Evolutionary conservation across 2,797 vertebrate genomes (phyloP).

Genomic region (Coracias cyanogaster): DNA sequence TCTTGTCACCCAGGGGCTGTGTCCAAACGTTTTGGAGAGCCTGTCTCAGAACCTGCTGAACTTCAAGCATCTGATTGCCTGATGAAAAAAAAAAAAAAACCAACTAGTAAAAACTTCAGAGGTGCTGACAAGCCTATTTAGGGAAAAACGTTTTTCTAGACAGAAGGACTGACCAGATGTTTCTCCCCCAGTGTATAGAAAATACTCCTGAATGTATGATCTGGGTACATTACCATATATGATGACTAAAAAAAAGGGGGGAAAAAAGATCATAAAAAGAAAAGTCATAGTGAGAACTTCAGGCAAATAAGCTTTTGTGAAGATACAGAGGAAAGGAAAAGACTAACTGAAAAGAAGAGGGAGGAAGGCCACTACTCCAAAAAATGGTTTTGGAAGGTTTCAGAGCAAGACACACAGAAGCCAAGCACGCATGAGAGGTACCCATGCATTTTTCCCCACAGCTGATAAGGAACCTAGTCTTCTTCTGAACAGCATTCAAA

Average conservation of each 20-base stretch:
- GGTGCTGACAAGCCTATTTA: not conserved
- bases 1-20: conserved; percentile 28
- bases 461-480: not conserved
- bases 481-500: not conserved
- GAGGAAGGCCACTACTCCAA: not conserved
- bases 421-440: not conserved
- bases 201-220: not conserved
- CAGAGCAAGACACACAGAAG: not conserved
- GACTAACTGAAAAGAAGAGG: not conserved
- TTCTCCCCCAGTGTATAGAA: not conserved
- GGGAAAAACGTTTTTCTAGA: not conserved
- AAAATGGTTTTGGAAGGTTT: not conserved
- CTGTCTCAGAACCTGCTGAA: conserved; percentile 76
- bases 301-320: not conserved
- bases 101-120: not conserved
- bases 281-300: not conserved
- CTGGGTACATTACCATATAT: not conserved
- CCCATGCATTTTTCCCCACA: not conserved
- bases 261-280: not conserved
- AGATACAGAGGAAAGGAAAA: not conserved
- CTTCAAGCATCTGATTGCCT: conserved; percentile 72
- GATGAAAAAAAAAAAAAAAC: not conserved
- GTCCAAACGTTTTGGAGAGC: conserved; percentile 79
- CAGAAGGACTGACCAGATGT: not conserved
- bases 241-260: not conserved